Conservation (phyloP, 2,888 invertebrate species). For the Meiosimyza platycephala region DNA sequence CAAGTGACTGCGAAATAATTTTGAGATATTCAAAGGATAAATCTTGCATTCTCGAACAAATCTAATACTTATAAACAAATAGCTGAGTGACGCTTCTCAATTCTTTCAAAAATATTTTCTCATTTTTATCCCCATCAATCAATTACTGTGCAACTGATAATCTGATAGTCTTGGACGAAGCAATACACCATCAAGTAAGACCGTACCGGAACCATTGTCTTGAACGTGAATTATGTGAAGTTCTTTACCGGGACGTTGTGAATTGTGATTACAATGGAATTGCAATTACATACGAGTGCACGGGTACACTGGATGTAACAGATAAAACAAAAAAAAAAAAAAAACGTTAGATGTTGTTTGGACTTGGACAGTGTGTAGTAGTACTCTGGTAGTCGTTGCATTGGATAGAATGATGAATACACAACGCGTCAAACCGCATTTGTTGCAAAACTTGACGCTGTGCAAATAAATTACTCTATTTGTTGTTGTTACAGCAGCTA, state of each 20-base stretch:
- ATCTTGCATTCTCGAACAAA: no score
- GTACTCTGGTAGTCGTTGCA: no score
- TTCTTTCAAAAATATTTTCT: no score
- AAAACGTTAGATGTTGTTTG: slow-evolving; percentile 6
- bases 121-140: no score
- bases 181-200: not conserved
- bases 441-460: slow-evolving; percentile 48
- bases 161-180: not conserved
- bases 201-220: slow-evolving; percentile 31
- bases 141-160: not conserved
- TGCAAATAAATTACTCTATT: slow-evolving; percentile 57
- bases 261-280: slow-evolving; percentile 34
- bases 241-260: slow-evolving; percentile 30
- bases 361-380: no score
- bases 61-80: no score
- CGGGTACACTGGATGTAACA: slow-evolving; percentile 30
- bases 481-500: slow-evolving; percentile 27
- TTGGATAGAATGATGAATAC: slow-evolving; percentile 3
- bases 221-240: slow-evolving; percentile 28
- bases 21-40: no score
- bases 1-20: no score
- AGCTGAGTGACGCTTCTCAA: no score
- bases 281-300: slow-evolving; percentile 43
- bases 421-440: slow-evolving; percentile 47
- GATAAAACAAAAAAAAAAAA: slow-evolving; percentile 26